These are phyloP conservation scores for Illadopsis cleaveri DNA, from an alignment of 2,113 vertebrate species.

Conservation along the genomic window DNA sequence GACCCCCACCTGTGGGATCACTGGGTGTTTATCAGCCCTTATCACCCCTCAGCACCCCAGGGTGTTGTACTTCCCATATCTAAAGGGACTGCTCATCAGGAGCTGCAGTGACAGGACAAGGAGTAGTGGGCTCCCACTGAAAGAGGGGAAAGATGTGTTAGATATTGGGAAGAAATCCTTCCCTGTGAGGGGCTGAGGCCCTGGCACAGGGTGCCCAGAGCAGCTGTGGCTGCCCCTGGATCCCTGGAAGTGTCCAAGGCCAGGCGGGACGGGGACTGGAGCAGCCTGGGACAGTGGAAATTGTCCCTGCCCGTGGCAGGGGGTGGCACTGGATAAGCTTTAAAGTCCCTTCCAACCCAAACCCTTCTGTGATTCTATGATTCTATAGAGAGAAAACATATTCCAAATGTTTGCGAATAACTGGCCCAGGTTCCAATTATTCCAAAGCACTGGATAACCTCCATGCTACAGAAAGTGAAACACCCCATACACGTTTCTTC, in stretches of 20 bases:
- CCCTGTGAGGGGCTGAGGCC: accelerated
- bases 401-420: background rate
- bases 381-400: background rate
- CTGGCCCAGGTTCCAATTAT: background rate
- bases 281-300: accelerated
- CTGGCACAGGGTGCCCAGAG: background rate
- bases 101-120: background rate
- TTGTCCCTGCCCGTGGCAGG: background rate
- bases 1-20: accelerated
- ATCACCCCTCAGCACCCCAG: background rate
- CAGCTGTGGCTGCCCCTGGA: background rate
- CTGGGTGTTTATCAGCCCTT: background rate
- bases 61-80: too few species aligned
- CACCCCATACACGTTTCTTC: background rate
- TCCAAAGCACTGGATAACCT: background rate
- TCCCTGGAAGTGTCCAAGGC: background rate
- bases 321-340: accelerated
- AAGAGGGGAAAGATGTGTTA: background rate
- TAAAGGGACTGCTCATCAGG: background rate
- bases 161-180: background rate
- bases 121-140: background rate
- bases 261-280: accelerated
- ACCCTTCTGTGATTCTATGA: background rate
- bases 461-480: background rate
- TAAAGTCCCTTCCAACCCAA: background rate